Percentiles rank a stretch among this genome's conserved stretches.
Evolutionary conservation across 2,888 invertebrate species (phyloP).

Genomic region (Xylota sylvarum): DNA sequence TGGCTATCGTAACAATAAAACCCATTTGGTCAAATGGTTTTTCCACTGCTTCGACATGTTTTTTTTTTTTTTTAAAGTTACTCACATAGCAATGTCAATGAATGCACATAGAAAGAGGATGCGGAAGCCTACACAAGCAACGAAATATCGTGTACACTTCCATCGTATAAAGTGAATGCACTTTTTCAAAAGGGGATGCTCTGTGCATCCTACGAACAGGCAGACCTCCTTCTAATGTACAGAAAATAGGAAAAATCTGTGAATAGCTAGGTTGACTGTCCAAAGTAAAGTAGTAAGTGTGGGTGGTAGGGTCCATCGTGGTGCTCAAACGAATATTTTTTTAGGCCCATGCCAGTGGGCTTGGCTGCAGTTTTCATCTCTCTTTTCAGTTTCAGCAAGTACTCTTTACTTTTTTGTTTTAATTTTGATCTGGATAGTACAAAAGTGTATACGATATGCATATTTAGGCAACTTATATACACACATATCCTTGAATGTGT

Average conservation of each 20-base stretch:
- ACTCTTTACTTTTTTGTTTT: constrained; percentile 5
- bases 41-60: background rate
- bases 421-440: constrained; percentile 3
- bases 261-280: background rate
- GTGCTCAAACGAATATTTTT: constrained; percentile 1
- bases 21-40: constrained; percentile 9
- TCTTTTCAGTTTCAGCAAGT: constrained; percentile 11
- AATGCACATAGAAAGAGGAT: background rate
- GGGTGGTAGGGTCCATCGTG: background rate
- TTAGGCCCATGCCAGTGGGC: background rate
- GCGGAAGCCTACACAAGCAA: background rate
- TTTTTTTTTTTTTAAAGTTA: constrained; percentile 3
- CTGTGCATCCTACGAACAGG: constrained; percentile 12
- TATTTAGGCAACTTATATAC: constrained; percentile 5
- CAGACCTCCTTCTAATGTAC: constrained; percentile 11
- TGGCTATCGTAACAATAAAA: constrained; percentile 20
- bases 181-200: constrained; percentile 1
- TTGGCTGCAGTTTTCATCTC: constrained; percentile 5
- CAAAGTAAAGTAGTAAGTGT: background rate
- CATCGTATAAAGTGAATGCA: constrained; percentile 24
- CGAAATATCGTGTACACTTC: constrained; percentile 8
- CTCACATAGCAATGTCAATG: background rate
- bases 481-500: background rate
- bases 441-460: constrained; percentile 8
- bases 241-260: constrained; percentile 10